These are phyloP conservation scores for Desoria tigrina DNA, from an alignment of 2,888 invertebrate species.

Conservation along the genomic window DNA sequence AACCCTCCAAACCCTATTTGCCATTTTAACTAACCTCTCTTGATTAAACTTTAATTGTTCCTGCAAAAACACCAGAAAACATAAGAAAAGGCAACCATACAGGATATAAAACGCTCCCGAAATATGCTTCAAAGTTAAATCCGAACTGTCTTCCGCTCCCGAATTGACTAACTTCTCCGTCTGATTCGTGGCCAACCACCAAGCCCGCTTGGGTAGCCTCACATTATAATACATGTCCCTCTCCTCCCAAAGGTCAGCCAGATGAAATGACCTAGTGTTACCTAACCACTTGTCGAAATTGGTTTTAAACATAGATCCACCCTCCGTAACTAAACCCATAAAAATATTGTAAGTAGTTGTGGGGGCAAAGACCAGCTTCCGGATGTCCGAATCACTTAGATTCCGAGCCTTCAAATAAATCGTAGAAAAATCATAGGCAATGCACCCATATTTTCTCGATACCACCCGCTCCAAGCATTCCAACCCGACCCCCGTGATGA, in stretches of 20 bases:
- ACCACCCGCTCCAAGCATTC: conserved; percentile 32
- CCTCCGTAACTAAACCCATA: conserved; percentile 16
- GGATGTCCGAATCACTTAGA: conserved; percentile 22
- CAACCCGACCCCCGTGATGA: conserved; percentile 25
- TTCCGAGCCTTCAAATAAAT: conserved; percentile 28
- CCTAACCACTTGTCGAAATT: conserved; percentile 26
- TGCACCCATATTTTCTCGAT: conserved; percentile 21
- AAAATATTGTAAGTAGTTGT: conserved; percentile 29
- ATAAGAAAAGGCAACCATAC: conserved; percentile 2
- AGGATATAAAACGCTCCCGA: conserved; percentile 25
- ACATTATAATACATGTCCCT: conserved; percentile 35
- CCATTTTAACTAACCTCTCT: too few relatives aligned
- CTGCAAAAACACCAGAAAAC: neutral
- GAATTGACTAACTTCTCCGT: conserved; percentile 21
- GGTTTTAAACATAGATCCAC: conserved; percentile 25
- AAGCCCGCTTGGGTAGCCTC: conserved; percentile 24
- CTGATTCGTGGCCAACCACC: conserved; percentile 33
- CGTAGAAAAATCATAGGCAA: conserved; percentile 31
- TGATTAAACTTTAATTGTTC: too few relatives aligned
- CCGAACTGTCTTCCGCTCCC: conserved; percentile 19
- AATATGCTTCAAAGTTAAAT: conserved; percentile 34
- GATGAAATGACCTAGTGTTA: conserved; percentile 15
- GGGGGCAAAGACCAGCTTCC: conserved; percentile 28
- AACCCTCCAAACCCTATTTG: too few relatives aligned
- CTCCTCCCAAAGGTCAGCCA: conserved; percentile 18